Percentiles rank a stretch among this genome's conserved stretches.
These are phyloP conservation scores for Lasioglossum vierecki DNA, from an alignment of 2,888 invertebrate genomes.

Conservation along the genomic window DNA sequence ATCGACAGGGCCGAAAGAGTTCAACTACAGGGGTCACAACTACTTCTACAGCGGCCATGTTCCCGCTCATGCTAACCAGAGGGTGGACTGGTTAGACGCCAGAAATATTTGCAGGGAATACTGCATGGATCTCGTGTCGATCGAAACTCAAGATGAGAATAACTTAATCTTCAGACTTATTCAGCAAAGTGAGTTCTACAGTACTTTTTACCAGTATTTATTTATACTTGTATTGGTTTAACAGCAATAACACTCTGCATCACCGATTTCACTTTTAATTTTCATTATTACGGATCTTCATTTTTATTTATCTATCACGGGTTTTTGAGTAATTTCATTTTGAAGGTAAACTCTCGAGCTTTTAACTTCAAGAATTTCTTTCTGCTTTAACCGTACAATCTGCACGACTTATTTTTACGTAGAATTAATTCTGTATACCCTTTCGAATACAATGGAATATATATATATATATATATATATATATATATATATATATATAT, in stretches of 20 bases:
- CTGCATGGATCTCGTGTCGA: constrained; percentile 96
- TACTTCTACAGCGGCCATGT: constrained; percentile 95
- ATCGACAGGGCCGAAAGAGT: constrained; percentile 93
- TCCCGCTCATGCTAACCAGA: constrained; percentile 90
- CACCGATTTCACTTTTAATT: background rate
- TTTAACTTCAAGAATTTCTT: background rate
- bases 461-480: too few relatives aligned
- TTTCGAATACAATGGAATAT: background rate
- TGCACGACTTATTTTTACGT: background rate
- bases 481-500: too few relatives aligned
- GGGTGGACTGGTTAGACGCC: constrained; percentile 95
- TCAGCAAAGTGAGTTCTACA: constrained; percentile 89
- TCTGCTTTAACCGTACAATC: background rate
- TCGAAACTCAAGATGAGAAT: constrained; percentile 96
- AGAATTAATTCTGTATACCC: background rate
- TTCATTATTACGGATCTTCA: background rate
- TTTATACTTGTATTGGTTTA: background rate
- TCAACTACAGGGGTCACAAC: constrained; percentile 93
- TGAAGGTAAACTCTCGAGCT: background rate
- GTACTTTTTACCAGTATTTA: background rate
- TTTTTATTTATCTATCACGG: background rate
- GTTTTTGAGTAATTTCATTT: background rate
- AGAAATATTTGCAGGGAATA: constrained; percentile 96
- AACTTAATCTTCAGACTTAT: constrained; percentile 95
- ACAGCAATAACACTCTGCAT: background rate